Evolutionary conservation across 2,113 vertebrate genomes (phyloP).

Genomic region (Neogobius melanostomus): DNA sequence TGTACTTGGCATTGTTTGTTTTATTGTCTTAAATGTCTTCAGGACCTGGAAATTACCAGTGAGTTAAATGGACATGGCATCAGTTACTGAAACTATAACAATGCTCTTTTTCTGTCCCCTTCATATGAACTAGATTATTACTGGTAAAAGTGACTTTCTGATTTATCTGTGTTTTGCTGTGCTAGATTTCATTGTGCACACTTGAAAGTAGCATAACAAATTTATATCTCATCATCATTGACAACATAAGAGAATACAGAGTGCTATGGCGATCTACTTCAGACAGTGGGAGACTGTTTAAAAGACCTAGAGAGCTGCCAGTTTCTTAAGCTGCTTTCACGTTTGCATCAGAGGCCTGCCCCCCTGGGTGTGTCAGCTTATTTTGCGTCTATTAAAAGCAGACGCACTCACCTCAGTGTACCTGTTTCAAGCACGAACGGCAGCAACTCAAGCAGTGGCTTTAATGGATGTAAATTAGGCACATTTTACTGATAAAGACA

Average conservation of each 20-base stretch:
- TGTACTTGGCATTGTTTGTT: no score
- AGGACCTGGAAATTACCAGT: no score
- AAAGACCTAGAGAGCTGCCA: slow-evolving; percentile 7
- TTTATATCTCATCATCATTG: background rate
- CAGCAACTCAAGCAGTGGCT: background rate
- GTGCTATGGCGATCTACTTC: background rate
- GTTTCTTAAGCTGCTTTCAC: slow-evolving; percentile 41
- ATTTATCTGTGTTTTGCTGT: background rate
- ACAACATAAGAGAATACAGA: slow-evolving; percentile 7
- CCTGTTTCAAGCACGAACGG: background rate
- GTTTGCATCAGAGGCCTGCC: slow-evolving; percentile 38
- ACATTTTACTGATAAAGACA: slow-evolving; percentile 2
- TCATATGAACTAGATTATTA: no score
- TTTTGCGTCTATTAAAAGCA: slow-evolving; percentile 48
- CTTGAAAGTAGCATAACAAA: background rate
- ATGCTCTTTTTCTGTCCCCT: no score
- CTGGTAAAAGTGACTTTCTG: no score
- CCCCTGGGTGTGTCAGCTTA: slow-evolving; percentile 41
- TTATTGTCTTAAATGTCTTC: no score
- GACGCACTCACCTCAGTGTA: slow-evolving; percentile 30
- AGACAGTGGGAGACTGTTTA: slow-evolving; percentile 17
- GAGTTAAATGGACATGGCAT: no score
- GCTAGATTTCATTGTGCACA: background rate
- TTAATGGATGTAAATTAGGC: slow-evolving; percentile 1
- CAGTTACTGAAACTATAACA: no score